phyloP scores from a whole-genome alignment of 2,888 invertebrate genomes.

The Euplagia quadripunctaria region DNA sequence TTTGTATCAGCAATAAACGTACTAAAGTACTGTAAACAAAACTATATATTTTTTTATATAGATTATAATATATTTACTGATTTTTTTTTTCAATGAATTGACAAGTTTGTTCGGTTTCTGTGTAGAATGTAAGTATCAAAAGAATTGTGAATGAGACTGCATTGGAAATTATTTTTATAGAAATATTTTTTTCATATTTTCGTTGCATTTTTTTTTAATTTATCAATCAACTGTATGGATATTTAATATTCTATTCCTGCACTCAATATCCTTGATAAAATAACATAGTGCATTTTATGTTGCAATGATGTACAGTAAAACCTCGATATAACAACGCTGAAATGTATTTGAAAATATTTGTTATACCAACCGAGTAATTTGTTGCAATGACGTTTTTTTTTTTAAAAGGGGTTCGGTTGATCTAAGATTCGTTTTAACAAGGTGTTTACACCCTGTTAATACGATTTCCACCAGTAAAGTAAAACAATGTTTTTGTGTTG shows the following conservation, averaged over 20 bases:
- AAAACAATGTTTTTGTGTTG: too few relatives aligned
- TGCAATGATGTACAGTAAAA: too few relatives aligned
- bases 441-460: too few relatives aligned
- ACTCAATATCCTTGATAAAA: too few relatives aligned
- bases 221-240: not conserved
- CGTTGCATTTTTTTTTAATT: not conserved
- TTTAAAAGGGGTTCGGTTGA: too few relatives aligned
- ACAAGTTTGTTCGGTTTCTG: not conserved
- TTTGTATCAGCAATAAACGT: not conserved
- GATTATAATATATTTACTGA: not conserved
- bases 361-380: too few relatives aligned
- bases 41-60: not conserved
- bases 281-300: too few relatives aligned
- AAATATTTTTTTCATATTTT: not conserved
- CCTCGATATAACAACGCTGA: too few relatives aligned
- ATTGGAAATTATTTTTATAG: not conserved
- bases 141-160: constrained; percentile 1
- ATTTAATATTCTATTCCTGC: not conserved
- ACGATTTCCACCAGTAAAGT: too few relatives aligned
- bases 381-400: too few relatives aligned
- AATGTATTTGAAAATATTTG: too few relatives aligned
- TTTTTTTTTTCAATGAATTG: not conserved
- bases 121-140: constrained; percentile 1
- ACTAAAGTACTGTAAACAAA: not conserved
- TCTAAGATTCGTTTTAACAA: too few relatives aligned